Evolutionary conservation across 1,140 invertebrate species (phyloP).

Genomic region (Zaprionus ghesquierei): DNA sequence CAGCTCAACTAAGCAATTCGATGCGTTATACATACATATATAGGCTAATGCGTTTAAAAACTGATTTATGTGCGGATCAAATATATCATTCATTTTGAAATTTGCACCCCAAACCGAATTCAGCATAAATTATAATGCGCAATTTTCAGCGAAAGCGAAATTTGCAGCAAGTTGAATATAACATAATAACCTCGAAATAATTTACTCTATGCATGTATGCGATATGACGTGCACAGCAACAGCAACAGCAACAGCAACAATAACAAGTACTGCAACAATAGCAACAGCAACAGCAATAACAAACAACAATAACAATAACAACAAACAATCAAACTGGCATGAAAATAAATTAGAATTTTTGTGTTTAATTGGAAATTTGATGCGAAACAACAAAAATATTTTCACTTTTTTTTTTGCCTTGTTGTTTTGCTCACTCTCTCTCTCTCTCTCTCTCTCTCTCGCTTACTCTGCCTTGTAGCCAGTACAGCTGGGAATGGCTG

Average conservation of each 20-base stretch:
- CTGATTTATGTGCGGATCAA: neutral
- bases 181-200: constrained; percentile 71
- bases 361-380: constrained; percentile 80
- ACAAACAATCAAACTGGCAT: constrained; percentile 19
- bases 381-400: constrained; percentile 53
- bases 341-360: constrained; percentile 76
- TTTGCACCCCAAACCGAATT: neutral
- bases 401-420: constrained; percentile 19
- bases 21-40: neutral
- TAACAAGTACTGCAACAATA: too few relatives aligned
- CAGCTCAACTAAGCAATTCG: neutral
- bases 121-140: neutral
- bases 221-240: constrained; percentile 4
- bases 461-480: neutral
- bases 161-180: constrained; percentile 1
- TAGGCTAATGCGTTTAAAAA: neutral
- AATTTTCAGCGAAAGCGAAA: constrained; percentile 42
- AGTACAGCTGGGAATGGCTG: neutral
- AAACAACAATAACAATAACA: constrained; percentile 9
- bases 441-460: constrained; percentile 5
- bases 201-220: constrained; percentile 52
- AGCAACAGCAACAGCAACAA: constrained; percentile 9
- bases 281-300: too few relatives aligned
- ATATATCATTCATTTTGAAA: neutral
- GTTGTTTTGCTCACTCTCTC: constrained; percentile 6